Percentiles rank a stretch among this genome's conserved stretches.
These are phyloP conservation scores for Fistularia commersonii DNA, from an alignment of 2,797 vertebrate species.

Conservation along the genomic window DNA sequence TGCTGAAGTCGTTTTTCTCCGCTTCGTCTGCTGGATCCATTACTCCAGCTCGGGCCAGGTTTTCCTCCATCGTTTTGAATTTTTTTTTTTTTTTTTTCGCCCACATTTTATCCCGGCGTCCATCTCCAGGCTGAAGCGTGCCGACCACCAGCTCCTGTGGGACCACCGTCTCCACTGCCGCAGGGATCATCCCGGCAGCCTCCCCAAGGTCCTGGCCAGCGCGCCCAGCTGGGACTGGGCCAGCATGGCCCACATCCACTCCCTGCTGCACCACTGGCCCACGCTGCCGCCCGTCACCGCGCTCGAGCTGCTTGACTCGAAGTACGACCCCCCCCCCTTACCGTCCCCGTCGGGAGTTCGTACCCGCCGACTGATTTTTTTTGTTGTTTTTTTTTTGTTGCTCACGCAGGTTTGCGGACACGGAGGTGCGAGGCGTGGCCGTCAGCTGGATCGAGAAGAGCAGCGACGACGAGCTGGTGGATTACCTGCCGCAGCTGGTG, in stretches of 20 bases:
- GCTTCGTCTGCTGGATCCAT: no score
- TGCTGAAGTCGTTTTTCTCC: no score
- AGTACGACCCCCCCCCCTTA: constrained; percentile 73
- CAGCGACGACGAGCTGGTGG: constrained; percentile 90
- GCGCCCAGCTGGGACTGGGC: constrained; percentile 92
- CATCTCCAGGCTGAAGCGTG: constrained; percentile 80
- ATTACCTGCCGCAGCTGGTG: constrained; percentile 95
- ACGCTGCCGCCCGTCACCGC: constrained; percentile 85
- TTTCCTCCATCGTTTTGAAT: no score
- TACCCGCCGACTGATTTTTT: not conserved
- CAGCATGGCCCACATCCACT: constrained; percentile 88
- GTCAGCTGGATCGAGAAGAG: constrained; percentile 89
- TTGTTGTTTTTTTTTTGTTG: constrained; percentile 1
- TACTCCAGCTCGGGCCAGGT: no score
- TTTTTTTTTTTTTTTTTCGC: no score
- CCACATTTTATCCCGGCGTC: no score
- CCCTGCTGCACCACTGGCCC: constrained; percentile 85
- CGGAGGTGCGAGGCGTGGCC: constrained; percentile 85
- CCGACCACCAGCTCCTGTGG: constrained; percentile 94
- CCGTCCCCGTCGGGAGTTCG: not conserved
- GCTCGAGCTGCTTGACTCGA: constrained; percentile 90
- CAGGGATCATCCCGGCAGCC: constrained; percentile 75
- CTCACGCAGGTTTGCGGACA: constrained; percentile 87
- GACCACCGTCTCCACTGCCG: constrained; percentile 86
- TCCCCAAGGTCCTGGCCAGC: constrained; percentile 90